Base-by-base conservation (phyloP, 2,888 invertebrate species). In the Syrista parreyssii region DNA sequence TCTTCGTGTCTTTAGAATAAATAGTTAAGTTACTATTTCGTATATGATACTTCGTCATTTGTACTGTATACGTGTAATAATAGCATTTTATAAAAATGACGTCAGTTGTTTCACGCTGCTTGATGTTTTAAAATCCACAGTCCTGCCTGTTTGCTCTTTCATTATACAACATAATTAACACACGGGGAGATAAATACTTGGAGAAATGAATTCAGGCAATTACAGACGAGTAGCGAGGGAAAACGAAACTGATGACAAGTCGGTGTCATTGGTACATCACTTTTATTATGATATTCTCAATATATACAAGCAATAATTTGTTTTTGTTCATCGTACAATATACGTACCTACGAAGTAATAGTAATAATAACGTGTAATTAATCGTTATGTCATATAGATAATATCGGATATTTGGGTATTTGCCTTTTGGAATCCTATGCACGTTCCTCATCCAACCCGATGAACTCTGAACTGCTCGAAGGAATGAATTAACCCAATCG, bases 261-360 rank as follows among this genome's bases (percentile, higher is more conserved):
- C 23, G 55, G 23, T 55, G 2, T 23, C 55, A 55, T 86, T 82
- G 86, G 84, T 88, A 89, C 86, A 88, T 88, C 84, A 84, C 55
- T 84, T 88, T 89, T 89, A 88, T 88, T 89, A 88, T 82, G 86
- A 86, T 87, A 86, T 85, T 82, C 83, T 88, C 85, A 86, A 84
- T 88, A 90, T 88, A 88, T 89, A 89, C 89, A 90, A 89, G 89
- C 89, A 88, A 86, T 89, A 89, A 88, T 79, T 82, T 81, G 76
- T 80, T 71, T 80, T 77, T 80, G 79, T 82, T 76, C 81, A 79
- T 78, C 73, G 75, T 79, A 68, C 78, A 55, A 34, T 79, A 76
- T 85, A 82, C 83, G 84, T 81, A 82, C 75, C 82, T 84, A 84
- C 76, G 77, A 79, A 82, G 82, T 85, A 82, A 82, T 85, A 81